Conservation (phyloP, 2,113 vertebrate species). For the Stomatorhinus ivindoensis region DNA sequence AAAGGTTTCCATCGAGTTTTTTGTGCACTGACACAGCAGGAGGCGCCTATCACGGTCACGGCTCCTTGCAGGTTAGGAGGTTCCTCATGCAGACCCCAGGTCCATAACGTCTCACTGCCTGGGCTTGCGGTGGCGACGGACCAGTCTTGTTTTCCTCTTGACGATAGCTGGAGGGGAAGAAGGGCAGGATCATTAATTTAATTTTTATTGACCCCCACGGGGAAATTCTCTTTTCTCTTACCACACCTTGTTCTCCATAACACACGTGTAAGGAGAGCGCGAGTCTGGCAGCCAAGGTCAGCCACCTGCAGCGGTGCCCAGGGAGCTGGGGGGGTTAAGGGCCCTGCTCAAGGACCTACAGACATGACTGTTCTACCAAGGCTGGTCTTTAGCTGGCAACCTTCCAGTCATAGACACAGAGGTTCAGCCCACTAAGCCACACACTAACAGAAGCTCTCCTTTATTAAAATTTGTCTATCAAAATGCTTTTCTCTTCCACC, state of each 20-base stretch:
- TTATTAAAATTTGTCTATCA: neutral
- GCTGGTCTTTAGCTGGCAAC: neutral
- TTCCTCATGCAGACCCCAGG: neutral
- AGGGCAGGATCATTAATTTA: neutral
- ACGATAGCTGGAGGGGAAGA: constrained; percentile 31
- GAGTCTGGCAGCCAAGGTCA: neutral
- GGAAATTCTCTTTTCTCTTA: neutral
- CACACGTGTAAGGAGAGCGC: neutral
- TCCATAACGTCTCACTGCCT: constrained; percentile 33
- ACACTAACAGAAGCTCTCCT: neutral
- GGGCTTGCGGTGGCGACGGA: constrained; percentile 41
- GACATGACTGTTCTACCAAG: neutral
- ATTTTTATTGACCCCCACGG: neutral
- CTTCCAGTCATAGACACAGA: neutral
- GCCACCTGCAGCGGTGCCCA: neutral
- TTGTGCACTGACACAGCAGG: neutral
- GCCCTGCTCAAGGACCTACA: neutral
- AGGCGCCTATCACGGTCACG: neutral
- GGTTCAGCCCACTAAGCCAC: neutral
- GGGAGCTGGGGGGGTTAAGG: neutral
- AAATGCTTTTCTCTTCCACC: neutral
- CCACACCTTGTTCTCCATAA: neutral
- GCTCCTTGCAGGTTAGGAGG: neutral
- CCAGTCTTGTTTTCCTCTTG: constrained; percentile 39
- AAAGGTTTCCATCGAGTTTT: neutral